Conservation (phyloP, 2,888 invertebrate species). For the Dendrolimus houi region DNA sequence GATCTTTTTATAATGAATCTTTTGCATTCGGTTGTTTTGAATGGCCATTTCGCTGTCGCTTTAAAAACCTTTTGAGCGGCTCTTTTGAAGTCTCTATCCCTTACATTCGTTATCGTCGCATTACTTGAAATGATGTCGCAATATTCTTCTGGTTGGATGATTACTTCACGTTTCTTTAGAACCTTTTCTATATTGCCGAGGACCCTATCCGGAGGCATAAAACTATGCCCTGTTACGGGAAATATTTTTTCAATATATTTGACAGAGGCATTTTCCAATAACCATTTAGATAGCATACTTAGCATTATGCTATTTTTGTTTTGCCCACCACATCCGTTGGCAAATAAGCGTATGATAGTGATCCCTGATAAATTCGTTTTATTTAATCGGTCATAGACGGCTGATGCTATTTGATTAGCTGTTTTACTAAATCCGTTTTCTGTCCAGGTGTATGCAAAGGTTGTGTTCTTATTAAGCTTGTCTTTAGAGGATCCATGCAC, state of each 20-base stretch:
- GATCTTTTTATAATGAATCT: conserved; percentile 12
- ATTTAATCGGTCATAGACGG: conserved; percentile 20
- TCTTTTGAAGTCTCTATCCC: conserved; percentile 14
- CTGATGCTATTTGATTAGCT: conserved; percentile 19
- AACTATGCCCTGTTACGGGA: conserved; percentile 13
- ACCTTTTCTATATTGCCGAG: conserved; percentile 12
- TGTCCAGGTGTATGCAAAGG: conserved; percentile 19
- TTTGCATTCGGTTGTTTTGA: conserved; percentile 7
- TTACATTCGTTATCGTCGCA: conserved; percentile 12
- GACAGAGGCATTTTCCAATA: conserved; percentile 11
- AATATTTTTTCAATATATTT: conserved; percentile 10
- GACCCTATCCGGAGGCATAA: conserved; percentile 8
- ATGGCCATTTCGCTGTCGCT: conserved; percentile 11
- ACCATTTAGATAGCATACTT: conserved; percentile 16
- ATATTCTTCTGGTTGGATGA: conserved; percentile 17
- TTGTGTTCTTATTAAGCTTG: conserved; percentile 14
- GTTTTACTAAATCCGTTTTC: conserved; percentile 18
- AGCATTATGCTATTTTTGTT: conserved; percentile 20
- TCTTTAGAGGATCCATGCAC: conserved; percentile 16
- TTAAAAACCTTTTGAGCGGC: conserved; percentile 12
- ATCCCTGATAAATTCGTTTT: conserved; percentile 14
- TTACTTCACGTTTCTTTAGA: conserved; percentile 15
- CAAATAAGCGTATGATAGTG: conserved; percentile 13
- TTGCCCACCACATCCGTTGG: conserved; percentile 20
- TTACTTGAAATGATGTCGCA: conserved; percentile 11